phyloP scores from a whole-genome alignment of 2,797 vertebrate species.

The Sciaenops ocellatus region DNA sequence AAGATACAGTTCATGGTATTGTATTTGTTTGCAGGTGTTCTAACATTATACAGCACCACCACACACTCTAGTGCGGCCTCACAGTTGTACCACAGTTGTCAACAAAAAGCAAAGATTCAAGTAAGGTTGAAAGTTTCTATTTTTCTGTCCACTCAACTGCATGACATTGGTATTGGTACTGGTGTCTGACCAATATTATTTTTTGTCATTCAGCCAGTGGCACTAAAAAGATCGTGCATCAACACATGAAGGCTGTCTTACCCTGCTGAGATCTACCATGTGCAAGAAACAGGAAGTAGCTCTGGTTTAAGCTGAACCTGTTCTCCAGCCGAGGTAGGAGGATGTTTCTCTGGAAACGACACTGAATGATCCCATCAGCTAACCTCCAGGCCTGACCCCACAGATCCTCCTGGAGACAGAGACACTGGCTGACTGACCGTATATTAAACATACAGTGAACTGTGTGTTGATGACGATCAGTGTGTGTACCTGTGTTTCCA shows the following conservation, averaged over 20 bases:
- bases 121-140: too few relatives aligned
- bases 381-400: slow-evolving; percentile 86
- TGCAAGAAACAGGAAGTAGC: slow-evolving; percentile 90
- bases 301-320: slow-evolving; percentile 86
- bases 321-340: slow-evolving; percentile 68
- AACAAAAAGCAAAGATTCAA: too few relatives aligned
- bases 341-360: slow-evolving; percentile 87
- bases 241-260: slow-evolving; percentile 55
- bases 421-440: not conserved
- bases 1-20: too few relatives aligned
- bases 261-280: slow-evolving; percentile 85
- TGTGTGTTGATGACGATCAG: not conserved
- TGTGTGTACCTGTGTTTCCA: slow-evolving; percentile 81
- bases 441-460: not conserved
- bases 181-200: too few relatives aligned
- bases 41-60: too few relatives aligned
- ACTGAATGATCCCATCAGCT: slow-evolving; percentile 87
- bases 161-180: too few relatives aligned
- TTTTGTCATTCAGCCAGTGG: too few relatives aligned
- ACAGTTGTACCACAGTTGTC: too few relatives aligned
- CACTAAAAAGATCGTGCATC: too few relatives aligned
- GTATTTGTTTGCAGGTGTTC: too few relatives aligned
- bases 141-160: too few relatives aligned
- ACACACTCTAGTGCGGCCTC: too few relatives aligned
- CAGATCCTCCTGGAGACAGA: slow-evolving; percentile 80